Base-by-base conservation (phyloP, 2,113 vertebrate species). In the Eurypyga helias region DNA sequence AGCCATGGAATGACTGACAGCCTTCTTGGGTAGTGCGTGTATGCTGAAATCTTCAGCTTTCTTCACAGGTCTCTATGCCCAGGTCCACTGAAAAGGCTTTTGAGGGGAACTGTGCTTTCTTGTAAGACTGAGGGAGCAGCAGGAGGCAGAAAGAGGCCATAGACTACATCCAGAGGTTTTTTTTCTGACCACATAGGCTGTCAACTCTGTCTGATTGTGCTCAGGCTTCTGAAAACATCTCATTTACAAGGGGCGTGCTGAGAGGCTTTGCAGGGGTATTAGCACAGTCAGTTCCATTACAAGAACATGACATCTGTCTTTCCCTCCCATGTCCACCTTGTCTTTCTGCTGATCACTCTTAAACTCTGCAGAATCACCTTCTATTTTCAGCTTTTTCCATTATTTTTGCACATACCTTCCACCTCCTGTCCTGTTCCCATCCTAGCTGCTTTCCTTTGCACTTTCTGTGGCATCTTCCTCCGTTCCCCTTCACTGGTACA, bases 341-440 rank as follows among this genome's bases (percentile, higher is more conserved):
- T 71, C 90, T 90, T 88, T 83, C 76, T 70, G 83, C 72, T 91
- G 76, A 96, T 89, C 73, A n/a, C 61, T 95, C 67, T 57, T 21
- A 91, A 76, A 83, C 75, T 85, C 79, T 77, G 90, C 88, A 94
- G 76, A 94, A 90, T 70, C 85, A 70, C 75, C 76, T 91, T 69
- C 78, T 86, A 55, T 96, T 95, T 93, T 93, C 88, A 92, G 51
- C 62, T 78, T 95, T 94, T 90, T 14, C 79, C 85, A 83, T 90
- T 94, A 88, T 49, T 95, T 95, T 92, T 93, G 75, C 64, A 66
- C 88, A 90, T 48, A 81, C 58, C 69, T 92, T 90, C 92, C 72
- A 73, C 67, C 71, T 91, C 76, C 79, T 77, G 62, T 87, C 73
- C 67, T 90, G n/a, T 76, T 91, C 18, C 15, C 49, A 85, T 90